Percentiles rank a stretch among this genome's conserved stretches.
Evolutionary conservation across 2,113 vertebrate genomes (phyloP).

Genomic region (Heterochromis multidens): DNA sequence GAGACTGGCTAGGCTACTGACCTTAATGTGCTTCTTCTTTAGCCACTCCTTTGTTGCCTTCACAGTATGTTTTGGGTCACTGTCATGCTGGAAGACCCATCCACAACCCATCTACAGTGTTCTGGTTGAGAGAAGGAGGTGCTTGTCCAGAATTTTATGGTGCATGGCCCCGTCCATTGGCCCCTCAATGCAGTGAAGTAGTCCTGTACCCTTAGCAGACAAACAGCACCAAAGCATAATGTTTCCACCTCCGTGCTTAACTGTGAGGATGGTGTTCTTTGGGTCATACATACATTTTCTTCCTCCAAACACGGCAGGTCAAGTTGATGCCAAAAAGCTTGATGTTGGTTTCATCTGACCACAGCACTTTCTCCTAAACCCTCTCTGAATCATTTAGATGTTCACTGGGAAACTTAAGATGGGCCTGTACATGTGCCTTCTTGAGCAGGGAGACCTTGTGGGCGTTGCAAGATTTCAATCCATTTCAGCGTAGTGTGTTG

Average conservation of each 20-base stretch:
- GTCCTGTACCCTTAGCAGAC: neutral
- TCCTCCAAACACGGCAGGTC: neutral
- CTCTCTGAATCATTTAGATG: neutral
- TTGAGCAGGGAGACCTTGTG: neutral
- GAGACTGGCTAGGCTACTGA: neutral
- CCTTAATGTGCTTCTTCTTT: neutral
- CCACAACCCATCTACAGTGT: neutral
- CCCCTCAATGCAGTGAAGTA: no score
- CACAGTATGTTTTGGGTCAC: neutral
- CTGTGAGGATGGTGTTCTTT: neutral
- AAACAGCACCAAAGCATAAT: neutral
- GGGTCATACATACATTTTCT: neutral
- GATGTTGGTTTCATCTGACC: neutral
- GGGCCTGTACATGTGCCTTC: neutral
- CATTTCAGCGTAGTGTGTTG: neutral
- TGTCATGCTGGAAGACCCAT: neutral
- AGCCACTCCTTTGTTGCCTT: neutral
- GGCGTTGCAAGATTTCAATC: neutral
- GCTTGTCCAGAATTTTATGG: neutral
- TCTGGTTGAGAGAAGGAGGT: neutral
- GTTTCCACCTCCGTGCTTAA: neutral
- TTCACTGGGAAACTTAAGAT: neutral
- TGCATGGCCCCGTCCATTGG: accelerated
- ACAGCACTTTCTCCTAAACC: accelerated
- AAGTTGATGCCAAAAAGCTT: neutral